phyloP scores from a whole-genome alignment of 2,888 invertebrate species.

The Cataglyphis albicans region DNA sequence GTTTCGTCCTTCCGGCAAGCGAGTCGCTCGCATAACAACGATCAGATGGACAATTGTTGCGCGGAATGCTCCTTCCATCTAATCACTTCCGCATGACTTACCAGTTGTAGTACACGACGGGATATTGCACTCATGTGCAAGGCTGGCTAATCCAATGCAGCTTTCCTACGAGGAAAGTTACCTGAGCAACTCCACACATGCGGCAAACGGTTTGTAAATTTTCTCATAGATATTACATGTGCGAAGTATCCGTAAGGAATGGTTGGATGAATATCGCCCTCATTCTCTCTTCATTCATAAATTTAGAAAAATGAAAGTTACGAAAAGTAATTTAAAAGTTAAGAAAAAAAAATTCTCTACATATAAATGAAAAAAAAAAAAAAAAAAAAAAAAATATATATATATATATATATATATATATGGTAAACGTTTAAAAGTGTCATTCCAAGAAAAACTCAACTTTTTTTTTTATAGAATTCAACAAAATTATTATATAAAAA shows the following conservation, averaged over 20 bases:
- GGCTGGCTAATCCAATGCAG: neutral
- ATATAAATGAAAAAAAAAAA: neutral
- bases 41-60: constrained; percentile 36
- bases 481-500: no score
- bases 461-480: no score
- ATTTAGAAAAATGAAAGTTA: neutral
- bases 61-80: constrained; percentile 6
- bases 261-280: neutral
- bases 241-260: constrained; percentile 32
- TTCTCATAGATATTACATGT: constrained; percentile 45
- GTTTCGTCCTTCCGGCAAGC: neutral
- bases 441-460: no score
- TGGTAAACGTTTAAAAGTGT: no score
- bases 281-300: constrained; percentile 19
- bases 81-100: constrained; percentile 48
- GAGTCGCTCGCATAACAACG: constrained; percentile 34
- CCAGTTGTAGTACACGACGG: constrained; percentile 26
- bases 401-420: no score
- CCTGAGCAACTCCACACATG: constrained; percentile 1
- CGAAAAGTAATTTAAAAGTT: neutral
- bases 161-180: neutral
- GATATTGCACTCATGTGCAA: constrained; percentile 38
- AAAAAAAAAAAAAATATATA: neutral
- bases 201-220: constrained; percentile 39
- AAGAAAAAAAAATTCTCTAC: neutral